Conservation (phyloP, 1,140 invertebrate genomes). For the Anastatus disparis region DNA sequence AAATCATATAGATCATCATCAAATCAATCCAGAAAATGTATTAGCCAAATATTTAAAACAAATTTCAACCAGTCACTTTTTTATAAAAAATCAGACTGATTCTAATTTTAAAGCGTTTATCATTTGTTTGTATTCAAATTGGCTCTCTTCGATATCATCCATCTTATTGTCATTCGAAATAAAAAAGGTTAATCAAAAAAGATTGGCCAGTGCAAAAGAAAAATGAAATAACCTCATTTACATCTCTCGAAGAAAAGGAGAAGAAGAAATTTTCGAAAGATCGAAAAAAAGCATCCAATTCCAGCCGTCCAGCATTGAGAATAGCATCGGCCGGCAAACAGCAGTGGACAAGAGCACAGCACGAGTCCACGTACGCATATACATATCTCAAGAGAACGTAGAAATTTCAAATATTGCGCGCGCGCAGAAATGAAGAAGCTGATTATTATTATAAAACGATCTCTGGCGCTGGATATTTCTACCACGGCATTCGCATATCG, state of each 20-base stretch:
- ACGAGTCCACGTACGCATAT: background rate
- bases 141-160: too few relatives aligned
- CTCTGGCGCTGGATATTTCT: conserved; percentile 11
- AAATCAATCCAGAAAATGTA: too few relatives aligned
- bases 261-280: background rate
- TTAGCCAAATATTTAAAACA: too few relatives aligned
- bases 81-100: too few relatives aligned
- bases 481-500: background rate
- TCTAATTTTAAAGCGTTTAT: too few relatives aligned
- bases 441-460: conserved; percentile 15
- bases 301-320: background rate
- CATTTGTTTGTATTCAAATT: too few relatives aligned
- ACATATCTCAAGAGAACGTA: background rate
- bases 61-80: too few relatives aligned
- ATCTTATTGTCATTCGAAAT: too few relatives aligned
- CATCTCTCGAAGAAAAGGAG: background rate
- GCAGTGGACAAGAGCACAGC: conserved; percentile 4
- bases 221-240: background rate
- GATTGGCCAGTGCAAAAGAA: background rate
- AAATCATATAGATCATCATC: too few relatives aligned
- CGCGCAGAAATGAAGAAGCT: background rate
- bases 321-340: background rate
- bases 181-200: background rate
- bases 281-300: conserved; percentile 20
- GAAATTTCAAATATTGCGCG: background rate